Percentiles rank a stretch among this genome's conserved stretches.
Conservation (phyloP, 2,797 vertebrate genomes). For the Hippocampus kuda region DNA sequence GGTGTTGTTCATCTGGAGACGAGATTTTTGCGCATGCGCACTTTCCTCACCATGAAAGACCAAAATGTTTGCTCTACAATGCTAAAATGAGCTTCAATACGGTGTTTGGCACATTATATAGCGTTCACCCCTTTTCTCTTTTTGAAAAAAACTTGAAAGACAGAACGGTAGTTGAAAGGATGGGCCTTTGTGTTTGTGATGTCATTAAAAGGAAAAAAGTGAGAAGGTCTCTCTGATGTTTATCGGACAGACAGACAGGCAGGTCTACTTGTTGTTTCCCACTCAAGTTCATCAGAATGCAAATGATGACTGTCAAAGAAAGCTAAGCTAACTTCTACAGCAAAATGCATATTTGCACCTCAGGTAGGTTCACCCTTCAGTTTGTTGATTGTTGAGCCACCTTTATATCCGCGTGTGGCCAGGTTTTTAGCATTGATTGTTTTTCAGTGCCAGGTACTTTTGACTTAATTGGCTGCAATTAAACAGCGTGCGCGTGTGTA, state of each 20-base stretch:
- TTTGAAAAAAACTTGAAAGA: not conserved
- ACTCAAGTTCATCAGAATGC: not conserved
- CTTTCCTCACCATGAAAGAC: not conserved
- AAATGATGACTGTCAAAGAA: not conserved
- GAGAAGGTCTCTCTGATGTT: not conserved
- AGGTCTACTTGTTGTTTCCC: not conserved
- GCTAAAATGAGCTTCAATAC: not conserved
- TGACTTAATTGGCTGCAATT: not conserved
- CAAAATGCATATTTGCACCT: not conserved
- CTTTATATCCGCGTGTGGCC: too few relatives aligned
- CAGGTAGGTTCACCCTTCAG: not conserved
- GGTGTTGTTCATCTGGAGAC: slow-evolving; percentile 21
- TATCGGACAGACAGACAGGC: too few relatives aligned
- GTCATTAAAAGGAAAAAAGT: not conserved
- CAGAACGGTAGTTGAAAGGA: not conserved
- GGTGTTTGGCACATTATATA: too few relatives aligned
- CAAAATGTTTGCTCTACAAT: too few relatives aligned
- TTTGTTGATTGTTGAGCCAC: not conserved
- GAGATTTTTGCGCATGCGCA: slow-evolving; percentile 21
- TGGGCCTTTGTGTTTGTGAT: not conserved
- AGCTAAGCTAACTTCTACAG: too few relatives aligned
- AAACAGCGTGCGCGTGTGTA: not conserved
- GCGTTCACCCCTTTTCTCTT: too few relatives aligned
- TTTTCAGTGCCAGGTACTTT: too few relatives aligned
- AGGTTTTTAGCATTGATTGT: too few relatives aligned